Conservation (phyloP, 2,797 vertebrate species). For the Rhodeus uyekii region DNA sequence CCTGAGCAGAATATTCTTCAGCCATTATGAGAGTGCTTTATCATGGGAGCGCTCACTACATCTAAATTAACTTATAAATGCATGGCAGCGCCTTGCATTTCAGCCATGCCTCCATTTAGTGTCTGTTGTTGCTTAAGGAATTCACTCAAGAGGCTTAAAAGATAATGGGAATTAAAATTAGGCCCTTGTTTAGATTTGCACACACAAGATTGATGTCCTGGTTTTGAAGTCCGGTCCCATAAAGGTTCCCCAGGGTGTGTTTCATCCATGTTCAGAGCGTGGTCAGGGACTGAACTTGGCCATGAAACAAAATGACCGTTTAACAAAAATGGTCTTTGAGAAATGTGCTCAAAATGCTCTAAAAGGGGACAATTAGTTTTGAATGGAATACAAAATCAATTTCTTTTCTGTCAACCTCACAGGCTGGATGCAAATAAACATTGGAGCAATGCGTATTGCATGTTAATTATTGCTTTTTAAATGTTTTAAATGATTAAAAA, state of each 20-base stretch:
- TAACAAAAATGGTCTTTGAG: neutral
- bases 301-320: neutral
- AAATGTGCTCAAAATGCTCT: neutral
- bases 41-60: constrained; percentile 46
- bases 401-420: neutral
- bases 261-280: constrained; percentile 29
- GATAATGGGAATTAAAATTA: constrained; percentile 34
- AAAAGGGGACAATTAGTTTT: neutral
- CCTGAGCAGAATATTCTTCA: constrained; percentile 64
- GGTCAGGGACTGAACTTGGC: constrained; percentile 17
- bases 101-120: constrained; percentile 28
- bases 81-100: constrained; percentile 27
- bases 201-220: constrained; percentile 20
- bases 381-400: neutral
- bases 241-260: constrained; percentile 10
- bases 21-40: constrained; percentile 55
- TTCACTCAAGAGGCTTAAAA: constrained; percentile 34
- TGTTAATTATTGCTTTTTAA: neutral
- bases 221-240: neutral
- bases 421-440: neutral
- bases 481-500: too few relatives aligned
- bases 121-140: constrained; percentile 35
- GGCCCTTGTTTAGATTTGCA: constrained; percentile 10
- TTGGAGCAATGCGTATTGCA: neutral
- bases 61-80: constrained; percentile 66